A percentile compares a stretch with the other conserved stretches of the same genome.
Evolutionary conservation across 2,888 invertebrate genomes (phyloP).

Genomic region (Cetonia aurata): DNA sequence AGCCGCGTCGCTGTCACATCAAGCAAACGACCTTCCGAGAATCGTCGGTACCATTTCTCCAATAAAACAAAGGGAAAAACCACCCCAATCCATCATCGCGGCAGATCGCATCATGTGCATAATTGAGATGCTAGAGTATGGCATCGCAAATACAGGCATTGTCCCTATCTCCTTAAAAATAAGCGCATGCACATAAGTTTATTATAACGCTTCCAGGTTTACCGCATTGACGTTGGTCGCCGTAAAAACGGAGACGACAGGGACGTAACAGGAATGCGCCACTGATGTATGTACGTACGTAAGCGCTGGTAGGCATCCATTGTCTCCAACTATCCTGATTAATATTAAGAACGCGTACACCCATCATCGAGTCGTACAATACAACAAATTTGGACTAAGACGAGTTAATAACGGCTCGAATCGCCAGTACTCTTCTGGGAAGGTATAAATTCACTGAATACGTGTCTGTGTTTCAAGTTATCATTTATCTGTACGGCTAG

Average conservation of each 20-base stretch:
- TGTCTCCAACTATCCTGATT: slow-evolving; percentile 19
- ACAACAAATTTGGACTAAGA: slow-evolving; percentile 28
- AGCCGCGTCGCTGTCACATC: background rate
- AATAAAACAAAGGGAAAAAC: no score
- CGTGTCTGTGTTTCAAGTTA: slow-evolving; percentile 50
- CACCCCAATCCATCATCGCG: no score
- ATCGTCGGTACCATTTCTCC: background rate
- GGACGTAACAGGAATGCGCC: slow-evolving; percentile 21
- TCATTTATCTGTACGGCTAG: slow-evolving; percentile 55
- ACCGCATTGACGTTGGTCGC: slow-evolving; percentile 14
- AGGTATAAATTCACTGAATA: slow-evolving; percentile 46
- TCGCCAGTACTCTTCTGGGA: slow-evolving; percentile 41
- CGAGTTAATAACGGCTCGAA: slow-evolving; percentile 11
- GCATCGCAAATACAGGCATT: no score
- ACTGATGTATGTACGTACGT: slow-evolving; percentile 19
- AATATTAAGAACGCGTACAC: slow-evolving; percentile 33
- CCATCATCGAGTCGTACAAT: slow-evolving; percentile 35
- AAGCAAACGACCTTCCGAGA: slow-evolving; percentile 2
- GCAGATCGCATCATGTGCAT: background rate
- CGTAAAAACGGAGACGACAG: background rate
- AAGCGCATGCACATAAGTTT: no score
- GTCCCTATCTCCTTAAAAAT: no score
- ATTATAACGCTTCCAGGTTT: background rate
- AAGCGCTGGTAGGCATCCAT: slow-evolving; percentile 2
- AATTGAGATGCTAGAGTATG: background rate